Evolutionary conservation across 30 jellyfish, hydroid and myxozoan genomes (phyloP), one percentile per base, ranked within the genome.

Genomic region (Catostylus mosaicus): DNA sequence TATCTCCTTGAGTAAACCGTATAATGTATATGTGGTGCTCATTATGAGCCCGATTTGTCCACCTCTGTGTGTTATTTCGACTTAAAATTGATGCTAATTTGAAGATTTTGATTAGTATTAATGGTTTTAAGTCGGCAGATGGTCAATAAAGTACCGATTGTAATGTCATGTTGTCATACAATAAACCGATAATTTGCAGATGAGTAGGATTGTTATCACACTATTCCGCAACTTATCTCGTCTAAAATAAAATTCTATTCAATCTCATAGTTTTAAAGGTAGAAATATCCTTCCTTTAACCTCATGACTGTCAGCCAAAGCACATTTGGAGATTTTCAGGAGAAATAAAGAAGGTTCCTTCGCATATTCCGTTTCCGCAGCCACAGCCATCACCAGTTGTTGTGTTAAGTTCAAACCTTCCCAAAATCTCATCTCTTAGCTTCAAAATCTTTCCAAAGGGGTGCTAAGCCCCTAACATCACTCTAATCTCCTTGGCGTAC

Each of bases 61-160:
- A 72, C 48, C 63, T 72, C 37, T 46, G 84, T 72, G 36, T 72
- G 84, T 36, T 77, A 70, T 74, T 62, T 74, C 52, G 70, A 47
- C 40, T 26, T 74, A 74, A 77, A 38, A 48, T 36, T 54, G 88
- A 77, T 31, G 78, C 78, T 31, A 77, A 59, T 77, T 77, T 30
- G 34, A 16, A 62, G 78, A 57, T 27, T 29, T 61, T 57, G 64
- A 61, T 57, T 35, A 31, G 26, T 50, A 46, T 50, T 34, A 30
- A 74, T 30, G 50, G 85, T 51, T 57, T 77, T 57, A 77, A 10
- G 78, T 34, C 26, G 77, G 27, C 75, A 77, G 88, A 57, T 77
- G 88, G 78, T 60, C 20, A 38, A 27, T 18, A 33, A 40, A 56
- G 26, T 26, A 77, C 46, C 64, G 30, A 36, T 23, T 59, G 11